phyloP scores from a whole-genome alignment of 2,797 vertebrate species.

The Pteronotus mesoamericanus region DNA sequence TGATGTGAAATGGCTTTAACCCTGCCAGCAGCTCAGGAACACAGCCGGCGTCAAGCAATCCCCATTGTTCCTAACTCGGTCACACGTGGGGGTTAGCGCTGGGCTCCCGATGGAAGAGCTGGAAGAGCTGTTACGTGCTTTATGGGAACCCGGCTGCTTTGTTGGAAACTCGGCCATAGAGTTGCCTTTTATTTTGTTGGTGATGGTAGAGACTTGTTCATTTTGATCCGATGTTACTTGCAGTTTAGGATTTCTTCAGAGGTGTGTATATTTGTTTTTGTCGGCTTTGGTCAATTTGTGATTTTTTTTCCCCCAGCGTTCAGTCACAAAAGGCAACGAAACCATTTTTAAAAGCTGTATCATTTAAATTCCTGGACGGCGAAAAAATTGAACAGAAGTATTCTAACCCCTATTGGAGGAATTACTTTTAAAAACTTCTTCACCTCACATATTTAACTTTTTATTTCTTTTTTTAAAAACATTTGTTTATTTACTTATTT shows the following conservation, averaged over 20 bases:
- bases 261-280: background rate
- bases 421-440: background rate
- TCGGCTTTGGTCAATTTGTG: slow-evolving; percentile 16
- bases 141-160: background rate
- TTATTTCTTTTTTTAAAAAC: background rate
- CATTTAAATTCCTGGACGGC: background rate
- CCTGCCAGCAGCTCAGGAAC: background rate
- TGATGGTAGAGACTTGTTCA: background rate
- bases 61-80: background rate
- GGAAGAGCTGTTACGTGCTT: background rate
- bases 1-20: background rate
- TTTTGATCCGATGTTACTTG: slow-evolving; percentile 32
- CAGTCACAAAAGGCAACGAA: slow-evolving; percentile 24
- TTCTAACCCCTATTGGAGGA: background rate
- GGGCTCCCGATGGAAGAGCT: background rate
- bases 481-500: background rate
- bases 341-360: slow-evolving; percentile 30
- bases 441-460: background rate
- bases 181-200: slow-evolving; percentile 43
- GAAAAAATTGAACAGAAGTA: background rate
- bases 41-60: background rate
- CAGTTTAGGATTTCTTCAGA: slow-evolving; percentile 10
- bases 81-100: background rate
- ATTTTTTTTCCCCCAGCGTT: background rate
- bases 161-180: background rate